Base-by-base conservation (phyloP, 2,797 vertebrate species). In the Petrocephalus schoutedeni region DNA sequence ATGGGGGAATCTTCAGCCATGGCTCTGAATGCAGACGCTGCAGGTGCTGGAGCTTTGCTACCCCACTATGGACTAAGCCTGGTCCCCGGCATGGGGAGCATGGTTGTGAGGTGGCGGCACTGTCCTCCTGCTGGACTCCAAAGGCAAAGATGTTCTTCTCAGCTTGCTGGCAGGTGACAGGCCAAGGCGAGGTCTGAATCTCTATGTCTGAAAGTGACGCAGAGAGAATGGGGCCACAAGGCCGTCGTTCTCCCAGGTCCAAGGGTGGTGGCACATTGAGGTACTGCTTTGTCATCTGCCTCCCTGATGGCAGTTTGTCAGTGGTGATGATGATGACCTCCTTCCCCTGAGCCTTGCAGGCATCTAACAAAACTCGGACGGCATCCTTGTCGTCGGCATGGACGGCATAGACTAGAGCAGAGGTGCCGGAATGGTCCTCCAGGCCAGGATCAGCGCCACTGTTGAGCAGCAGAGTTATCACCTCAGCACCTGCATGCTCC, bases 301-400 rank as follows among this genome's bases (percentile, higher is more conserved):
- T 94, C 57, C 96, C 97, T 0, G 94, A 94, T 0, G 94, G 93
- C 0, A 96, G 95, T 86, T 93, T 96, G 28, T 97, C 96, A 0
- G 94, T 96, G 0, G 96, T 96, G 86, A 99, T 98, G 90, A 99
- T 98, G 91, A 98, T 98, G 53, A 98, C 97, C 84, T 99, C 98
- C 88, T 98, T 98, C 0, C 98, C 98, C 4, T 91, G 96, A 0
- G 94, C 96, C 90, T 95, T 97, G 93, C 97, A 98, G n/a, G 96
- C 95, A 85, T 96, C 95, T 0, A 98, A 95, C 49, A 99, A 87
- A 89, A 98, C 88, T 88, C 95, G 95, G 59, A 99, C 93, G 1
- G 96, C 96, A 74, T 95, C 96, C 87, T 92, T 95, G 74, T 98
- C 97, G 14, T 96, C 95, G 0, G 96, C 94, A 32, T 96, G 95